Base-by-base conservation (phyloP, 2,797 vertebrate genomes). In the Helostoma temminkii region DNA sequence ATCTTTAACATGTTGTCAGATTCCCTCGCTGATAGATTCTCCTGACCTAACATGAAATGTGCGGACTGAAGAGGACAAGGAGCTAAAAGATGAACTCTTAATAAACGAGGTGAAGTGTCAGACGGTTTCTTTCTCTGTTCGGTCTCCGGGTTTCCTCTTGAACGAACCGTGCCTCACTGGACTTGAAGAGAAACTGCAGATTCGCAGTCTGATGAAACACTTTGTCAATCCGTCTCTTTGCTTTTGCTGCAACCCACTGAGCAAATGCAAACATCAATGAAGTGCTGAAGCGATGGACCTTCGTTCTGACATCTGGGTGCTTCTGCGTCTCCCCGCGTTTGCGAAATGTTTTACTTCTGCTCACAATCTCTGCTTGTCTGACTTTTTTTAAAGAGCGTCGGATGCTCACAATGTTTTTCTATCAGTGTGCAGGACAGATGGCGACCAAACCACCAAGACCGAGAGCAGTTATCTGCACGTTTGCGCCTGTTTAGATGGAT, bases 361-460 rank as follows among this genome's bases (percentile, higher is more conserved):
- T 15, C 57, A 18, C 52, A 39, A 42, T 47, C 30, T 34, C 19
- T 30, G 58, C 56, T 46, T 48, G 52, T 19, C 14, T 22, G 80
- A 83, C 77, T 86, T 84, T 66, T n/a, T 9, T 19, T 6, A 48
- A 73, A 58, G 53, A 71, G 59, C 48, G 30, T 26, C 30, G 3
- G 60, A 47, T 64, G 66, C 48, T 47, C 42, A 5, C n/a, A 45
- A 45, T 64, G 77, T 74, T 50, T 69, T 14, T 19, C 50, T 22
- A 8, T 46, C 57, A 1, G 70, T 16, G 22, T 47, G 65, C 42
- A 2, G 88, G 76, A 85, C 63, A 28, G 61, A 91, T 88, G 89
- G 85, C 69, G 63, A 70, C 71, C 43, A 26, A 43, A 60, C 56
- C 30, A 36, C 45, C 74, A 67, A 52, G 58, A 82, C 71, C 64